These are phyloP conservation scores for Actinia tenebrosa DNA, from an alignment of 64 coral and sea anemone genomes.

Conservation along the genomic window DNA sequence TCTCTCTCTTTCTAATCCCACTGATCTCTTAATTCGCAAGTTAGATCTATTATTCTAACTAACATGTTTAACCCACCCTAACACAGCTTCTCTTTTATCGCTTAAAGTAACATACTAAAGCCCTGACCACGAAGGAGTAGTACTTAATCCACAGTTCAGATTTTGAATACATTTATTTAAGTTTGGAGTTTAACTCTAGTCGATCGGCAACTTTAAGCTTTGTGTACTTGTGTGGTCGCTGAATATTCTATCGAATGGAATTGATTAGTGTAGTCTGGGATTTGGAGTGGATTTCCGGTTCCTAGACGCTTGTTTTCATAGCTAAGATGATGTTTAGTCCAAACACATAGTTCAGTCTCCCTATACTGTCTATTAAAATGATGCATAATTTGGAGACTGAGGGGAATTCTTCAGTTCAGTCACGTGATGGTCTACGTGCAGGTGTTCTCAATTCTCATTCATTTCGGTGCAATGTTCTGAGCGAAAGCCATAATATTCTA, in stretches of 20 bases:
- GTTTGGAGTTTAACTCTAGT: neutral
- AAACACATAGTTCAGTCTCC: neutral
- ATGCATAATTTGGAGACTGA: neutral
- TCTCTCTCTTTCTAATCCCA: neutral
- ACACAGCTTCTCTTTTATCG: neutral
- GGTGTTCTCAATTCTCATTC: too few species aligned
- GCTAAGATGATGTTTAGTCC: slow-evolving; percentile 8
- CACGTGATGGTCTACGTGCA: too few species aligned
- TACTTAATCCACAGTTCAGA: neutral
- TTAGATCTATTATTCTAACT: neutral
- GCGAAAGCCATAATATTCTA: too few species aligned
- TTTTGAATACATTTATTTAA: neutral
- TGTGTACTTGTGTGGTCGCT: slow-evolving; percentile 1
- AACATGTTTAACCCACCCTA: neutral
- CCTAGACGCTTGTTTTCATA: neutral
- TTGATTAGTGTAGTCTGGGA: neutral
- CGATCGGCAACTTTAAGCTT: neutral
- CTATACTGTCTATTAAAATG: neutral
- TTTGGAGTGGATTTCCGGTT: slow-evolving; percentile 11
- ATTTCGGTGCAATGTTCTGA: too few species aligned
- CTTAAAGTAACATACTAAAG: neutral
- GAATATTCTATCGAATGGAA: neutral
- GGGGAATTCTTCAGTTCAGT: too few species aligned
- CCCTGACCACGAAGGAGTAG: neutral
- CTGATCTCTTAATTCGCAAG: neutral